A percentile compares a stretch with the other conserved stretches of the same genome.
Evolutionary conservation across 2,113 vertebrate species (phyloP).

Genomic region (Percopsis transmontana): DNA sequence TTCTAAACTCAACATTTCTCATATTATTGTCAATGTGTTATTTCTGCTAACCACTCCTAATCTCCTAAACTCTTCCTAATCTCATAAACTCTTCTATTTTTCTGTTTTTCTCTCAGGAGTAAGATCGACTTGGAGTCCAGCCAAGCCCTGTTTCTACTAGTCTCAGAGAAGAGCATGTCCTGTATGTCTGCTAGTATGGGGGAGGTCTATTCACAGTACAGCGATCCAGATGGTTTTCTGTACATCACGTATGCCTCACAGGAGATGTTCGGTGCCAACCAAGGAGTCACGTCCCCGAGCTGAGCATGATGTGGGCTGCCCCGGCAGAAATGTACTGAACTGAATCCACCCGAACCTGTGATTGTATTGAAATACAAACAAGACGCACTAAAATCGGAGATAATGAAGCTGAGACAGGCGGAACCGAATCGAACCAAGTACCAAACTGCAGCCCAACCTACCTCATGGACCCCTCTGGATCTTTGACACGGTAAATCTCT

Average conservation of each 20-base stretch:
- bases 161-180: slow-evolving; percentile 78
- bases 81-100: neutral
- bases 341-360: slow-evolving; percentile 6
- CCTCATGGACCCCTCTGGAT: slow-evolving; percentile 29
- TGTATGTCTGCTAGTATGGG: slow-evolving; percentile 82
- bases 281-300: slow-evolving; percentile 13
- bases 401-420: slow-evolving; percentile 2
- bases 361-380: too few relatives aligned
- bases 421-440: neutral
- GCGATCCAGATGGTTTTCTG: slow-evolving; percentile 82
- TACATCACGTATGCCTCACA: slow-evolving; percentile 86
- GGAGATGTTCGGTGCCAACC: slow-evolving; percentile 79
- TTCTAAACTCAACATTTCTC: neutral
- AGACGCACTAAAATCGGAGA: neutral
- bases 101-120: slow-evolving; percentile 63
- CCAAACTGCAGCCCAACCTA: slow-evolving; percentile 32
- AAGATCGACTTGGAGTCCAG: slow-evolving; percentile 77
- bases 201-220: slow-evolving; percentile 77
- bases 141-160: slow-evolving; percentile 80
- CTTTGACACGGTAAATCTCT: neutral
- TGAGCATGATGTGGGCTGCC: slow-evolving; percentile 22
- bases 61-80: too few relatives aligned
- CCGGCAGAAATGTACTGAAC: slow-evolving; percentile 31
- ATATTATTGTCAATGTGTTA: neutral
- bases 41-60: neutral